Evolutionary conservation across 1,140 invertebrate species (phyloP), one percentile per base, ranked within the genome.

Genomic region (Formica exsecta): DNA sequence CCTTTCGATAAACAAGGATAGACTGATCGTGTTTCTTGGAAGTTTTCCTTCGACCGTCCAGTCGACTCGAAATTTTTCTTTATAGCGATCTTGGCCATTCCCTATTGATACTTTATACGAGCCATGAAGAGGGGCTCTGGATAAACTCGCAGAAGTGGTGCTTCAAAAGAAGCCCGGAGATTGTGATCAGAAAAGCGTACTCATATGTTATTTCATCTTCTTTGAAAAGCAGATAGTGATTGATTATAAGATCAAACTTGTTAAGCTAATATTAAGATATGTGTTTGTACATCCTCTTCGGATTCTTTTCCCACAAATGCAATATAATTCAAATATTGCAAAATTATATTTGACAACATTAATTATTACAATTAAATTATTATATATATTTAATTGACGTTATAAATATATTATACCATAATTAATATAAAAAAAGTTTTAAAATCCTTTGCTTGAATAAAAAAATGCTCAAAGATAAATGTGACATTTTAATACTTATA

Each of bases 1-100:
- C 38, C 64, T 71, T 80, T 54, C 41, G 54, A 81, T 86, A 86
- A 86, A 86, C 66, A 73, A 29, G 57, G 25, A 22, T 48, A 8
- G 51, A n/a, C 48, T 54, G 25, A 29, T 76, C 51, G n/a, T 61
- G 25, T 48, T 25, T 80, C 62, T 85, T 66, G 29, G n/a, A 64
- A 25, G 5, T 65, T 61, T 36, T 65, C n/a, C 22, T 32, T 8
- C 13, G 19, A 9, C 11, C 16, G 25, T 13, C 38, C 19, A 9
- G 19, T 44, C 51, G 36, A 29, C 38, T 51, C 9, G 25, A 61
- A 83, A 25, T 48, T 83, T 83, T 61, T 59, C 32, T 61, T 22
- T 29, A 48, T 11, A 48, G 19, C 19, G 36, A 61, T 83, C 70
- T 61, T 25, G 25, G 3, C 8, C 54, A 41, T 3, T 64, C 54